Conservation (phyloP, 2,888 invertebrate species). For the Thera britannica region DNA sequence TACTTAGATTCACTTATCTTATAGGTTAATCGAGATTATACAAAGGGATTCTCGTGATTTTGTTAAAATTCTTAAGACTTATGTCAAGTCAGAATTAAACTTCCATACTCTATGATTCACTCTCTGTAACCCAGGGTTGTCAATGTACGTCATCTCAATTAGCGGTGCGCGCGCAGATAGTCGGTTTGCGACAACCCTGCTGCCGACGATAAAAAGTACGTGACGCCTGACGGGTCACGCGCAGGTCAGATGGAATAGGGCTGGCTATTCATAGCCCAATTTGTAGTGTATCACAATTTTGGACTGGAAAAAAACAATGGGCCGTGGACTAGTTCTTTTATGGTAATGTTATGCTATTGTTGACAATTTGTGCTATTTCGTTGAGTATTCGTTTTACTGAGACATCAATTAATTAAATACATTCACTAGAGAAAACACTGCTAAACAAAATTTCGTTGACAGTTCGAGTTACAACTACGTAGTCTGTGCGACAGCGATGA, state of each 20-base stretch:
- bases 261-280: constrained; percentile 36
- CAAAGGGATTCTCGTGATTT: no score
- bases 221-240: constrained; percentile 47
- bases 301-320: constrained; percentile 23
- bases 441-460: no score
- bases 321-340: constrained; percentile 7
- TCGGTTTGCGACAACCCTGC: constrained; percentile 44
- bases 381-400: not conserved
- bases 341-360: constrained; percentile 16
- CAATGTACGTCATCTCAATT: constrained; percentile 59
- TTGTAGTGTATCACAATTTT: constrained; percentile 30
- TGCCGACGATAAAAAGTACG: constrained; percentile 52
- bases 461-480: no score
- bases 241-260: constrained; percentile 39
- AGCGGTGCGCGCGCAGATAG: constrained; percentile 56
- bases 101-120: not conserved
- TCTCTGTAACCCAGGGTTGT: constrained; percentile 50
- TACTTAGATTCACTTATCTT: no score
- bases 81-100: not conserved
- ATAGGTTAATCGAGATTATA: no score
- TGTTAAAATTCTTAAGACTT: no score
- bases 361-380: constrained; percentile 3
- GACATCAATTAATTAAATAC: not conserved
- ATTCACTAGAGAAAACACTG: no score
- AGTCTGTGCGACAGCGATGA: no score